Conservation (phyloP, 2,113 vertebrate species). For the Ceyx melanurus region DNA sequence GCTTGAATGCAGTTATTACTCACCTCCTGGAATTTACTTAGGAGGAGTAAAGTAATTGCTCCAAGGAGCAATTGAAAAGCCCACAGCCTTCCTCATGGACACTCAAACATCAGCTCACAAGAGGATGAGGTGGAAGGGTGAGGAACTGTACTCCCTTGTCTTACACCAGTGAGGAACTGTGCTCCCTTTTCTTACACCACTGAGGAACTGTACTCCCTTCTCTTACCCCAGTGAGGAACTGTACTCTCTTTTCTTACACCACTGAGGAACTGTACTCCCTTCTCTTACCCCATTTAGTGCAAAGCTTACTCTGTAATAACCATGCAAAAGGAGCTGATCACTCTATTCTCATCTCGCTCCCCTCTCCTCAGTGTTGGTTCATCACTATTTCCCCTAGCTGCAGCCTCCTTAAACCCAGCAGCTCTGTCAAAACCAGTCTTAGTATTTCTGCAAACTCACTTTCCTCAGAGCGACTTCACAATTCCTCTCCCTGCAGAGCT, state of each 20-base stretch:
- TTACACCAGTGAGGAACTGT: not conserved
- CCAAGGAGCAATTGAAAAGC: not conserved
- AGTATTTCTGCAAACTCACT: not conserved
- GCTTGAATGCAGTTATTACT: not conserved
- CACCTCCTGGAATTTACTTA: not conserved
- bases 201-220: too few species aligned
- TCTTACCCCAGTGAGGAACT: not conserved
- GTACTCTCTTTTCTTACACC: not conserved
- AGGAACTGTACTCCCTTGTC: not conserved
- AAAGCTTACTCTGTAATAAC: not conserved
- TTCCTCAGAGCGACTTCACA: not conserved
- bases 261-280: not conserved
- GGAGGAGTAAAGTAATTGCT: too few species aligned
- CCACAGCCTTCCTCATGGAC: not conserved
- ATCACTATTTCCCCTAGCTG: not conserved
- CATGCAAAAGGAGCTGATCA: not conserved
- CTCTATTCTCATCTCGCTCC: not conserved
- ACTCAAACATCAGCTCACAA: not conserved
- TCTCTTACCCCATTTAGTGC: not conserved
- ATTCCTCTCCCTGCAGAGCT: not conserved
- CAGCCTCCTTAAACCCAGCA: not conserved
- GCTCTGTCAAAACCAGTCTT: not conserved
- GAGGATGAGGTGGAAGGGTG: not conserved
- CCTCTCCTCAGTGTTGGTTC: not conserved
- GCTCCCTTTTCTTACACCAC: too few species aligned